Base-by-base conservation (phyloP, 1,140 invertebrate species). In the Anagrus nilaparvatae region DNA sequence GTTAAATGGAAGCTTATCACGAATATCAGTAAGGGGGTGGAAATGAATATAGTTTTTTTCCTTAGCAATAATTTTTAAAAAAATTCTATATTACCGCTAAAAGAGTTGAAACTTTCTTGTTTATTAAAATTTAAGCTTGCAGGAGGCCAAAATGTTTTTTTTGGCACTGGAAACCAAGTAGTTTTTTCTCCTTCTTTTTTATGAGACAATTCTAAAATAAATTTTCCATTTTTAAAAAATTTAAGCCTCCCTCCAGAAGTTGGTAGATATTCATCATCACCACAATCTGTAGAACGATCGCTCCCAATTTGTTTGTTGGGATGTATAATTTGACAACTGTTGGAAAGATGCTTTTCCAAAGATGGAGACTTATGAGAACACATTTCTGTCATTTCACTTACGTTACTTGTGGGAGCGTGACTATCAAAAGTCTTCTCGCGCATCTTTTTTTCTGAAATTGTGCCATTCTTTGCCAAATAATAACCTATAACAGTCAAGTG, bases 131-230 rank as follows among this genome's bases (percentile, higher is more conserved):
- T 70, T n/a, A 72, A 77, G 44, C 76, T 75, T 49, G 78, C 70
- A 28, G 82, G 82, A 44, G 84, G 82, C 77, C 85, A 87, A 68
- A 84, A 87, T 34, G 83, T 84, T 66, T 87, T 89, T 51, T 84
- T 79, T 38, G 83, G 82, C 45, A 88, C 84, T 27, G 85, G 84
- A 53, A 87, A 82, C 87, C 87, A 90, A 14, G 82, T 82, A 5
- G 78, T 76, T 44, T 81, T 76, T 60, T 86, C 84, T 25, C 84
- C 84, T 54, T 87, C 84, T 46, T 81, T 78, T 20, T 81, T 77
- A 48, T 86, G 78, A 44, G 84, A 84, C 65, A 90, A 56, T 67
- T 90, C 87, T 70, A 90, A 63, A 53, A 89, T 87, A 55, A 89
- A 85, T 65, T 88, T 87, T 50, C 86, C 87, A 82, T 90, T 84